Evolutionary conservation across 2,797 vertebrate genomes (phyloP).

Genomic region (Ctenochaetus hawaiiensis): DNA sequence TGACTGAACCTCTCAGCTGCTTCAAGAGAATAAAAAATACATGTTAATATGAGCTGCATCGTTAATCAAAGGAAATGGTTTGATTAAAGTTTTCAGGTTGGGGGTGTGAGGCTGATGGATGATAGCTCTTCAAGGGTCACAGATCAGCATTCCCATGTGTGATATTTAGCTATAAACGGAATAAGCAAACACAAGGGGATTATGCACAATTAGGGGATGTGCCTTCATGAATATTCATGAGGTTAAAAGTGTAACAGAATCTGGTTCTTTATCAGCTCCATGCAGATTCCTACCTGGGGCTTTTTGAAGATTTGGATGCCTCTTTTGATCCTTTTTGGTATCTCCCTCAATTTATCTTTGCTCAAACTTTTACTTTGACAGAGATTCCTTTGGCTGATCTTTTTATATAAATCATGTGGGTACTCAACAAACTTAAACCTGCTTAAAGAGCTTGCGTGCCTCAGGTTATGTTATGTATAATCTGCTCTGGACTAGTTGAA

Average conservation of each 20-base stretch:
- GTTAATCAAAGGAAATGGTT: slow-evolving; percentile 67
- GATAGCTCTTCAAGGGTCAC: slow-evolving; percentile 37
- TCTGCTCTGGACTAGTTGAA: neutral
- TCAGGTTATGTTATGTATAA: neutral
- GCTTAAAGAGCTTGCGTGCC: too few relatives aligned
- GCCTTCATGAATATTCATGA: slow-evolving; percentile 74
- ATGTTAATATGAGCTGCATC: slow-evolving; percentile 46
- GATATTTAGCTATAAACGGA: slow-evolving; percentile 62
- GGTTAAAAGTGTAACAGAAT: slow-evolving; percentile 48
- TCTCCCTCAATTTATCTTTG: slow-evolving; percentile 37
- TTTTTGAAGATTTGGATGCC: slow-evolving; percentile 27
- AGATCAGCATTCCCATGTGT: slow-evolving; percentile 51
- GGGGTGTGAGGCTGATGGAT: slow-evolving; percentile 56
- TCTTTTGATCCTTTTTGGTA: slow-evolving; percentile 52
- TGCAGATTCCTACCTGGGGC: slow-evolving; percentile 56
- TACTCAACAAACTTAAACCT: slow-evolving; percentile 14
- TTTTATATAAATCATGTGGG: neutral
- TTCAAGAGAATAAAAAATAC: neutral
- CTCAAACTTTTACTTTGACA: slow-evolving; percentile 29
- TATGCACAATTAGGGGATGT: slow-evolving; percentile 69
- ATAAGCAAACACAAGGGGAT: slow-evolving; percentile 66
- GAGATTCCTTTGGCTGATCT: slow-evolving; percentile 34
- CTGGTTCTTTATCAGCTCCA: slow-evolving; percentile 58
- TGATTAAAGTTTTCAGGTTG: slow-evolving; percentile 59
- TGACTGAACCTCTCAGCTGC: slow-evolving; percentile 18